Evolutionary conservation across 2,797 vertebrate genomes (phyloP).

Genomic region (Catostomus latipinnis): DNA sequence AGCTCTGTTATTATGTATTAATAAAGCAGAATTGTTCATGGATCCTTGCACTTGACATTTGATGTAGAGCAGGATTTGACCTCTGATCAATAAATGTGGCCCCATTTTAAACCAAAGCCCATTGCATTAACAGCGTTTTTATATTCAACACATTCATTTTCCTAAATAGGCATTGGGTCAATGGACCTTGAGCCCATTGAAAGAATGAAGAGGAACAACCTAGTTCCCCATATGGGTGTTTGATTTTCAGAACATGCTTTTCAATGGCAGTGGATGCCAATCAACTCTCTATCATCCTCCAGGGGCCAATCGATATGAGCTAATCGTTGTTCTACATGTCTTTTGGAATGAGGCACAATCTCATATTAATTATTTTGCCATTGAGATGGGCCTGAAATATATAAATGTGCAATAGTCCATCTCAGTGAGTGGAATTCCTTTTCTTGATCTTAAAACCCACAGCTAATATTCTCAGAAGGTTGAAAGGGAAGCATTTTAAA

Average conservation of each 20-base stretch:
- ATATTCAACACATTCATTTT: constrained; percentile 91
- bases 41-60: constrained; percentile 60
- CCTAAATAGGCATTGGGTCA: constrained; percentile 83
- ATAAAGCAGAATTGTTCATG: constrained; percentile 61
- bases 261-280: constrained; percentile 54
- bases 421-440: constrained; percentile 64
- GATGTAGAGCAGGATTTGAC: constrained; percentile 66
- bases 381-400: constrained; percentile 40
- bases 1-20: constrained; percentile 12
- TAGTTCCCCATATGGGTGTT: constrained; percentile 69
- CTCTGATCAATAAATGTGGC: constrained; percentile 84
- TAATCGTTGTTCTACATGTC: constrained; percentile 69
- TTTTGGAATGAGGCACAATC: too few species aligned
- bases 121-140: constrained; percentile 84
- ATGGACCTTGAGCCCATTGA: constrained; percentile 82
- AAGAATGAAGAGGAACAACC: constrained; percentile 67
- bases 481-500: too few species aligned
- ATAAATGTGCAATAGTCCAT: constrained; percentile 30
- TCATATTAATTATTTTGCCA: constrained; percentile 72
- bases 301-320: constrained; percentile 68
- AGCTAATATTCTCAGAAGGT: neutral
- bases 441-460: constrained; percentile 35
- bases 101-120: constrained; percentile 74
- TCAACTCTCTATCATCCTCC: constrained; percentile 57
- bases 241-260: constrained; percentile 57